Conservation (phyloP, 2,113 vertebrate species). For the Equus quagga region DNA sequence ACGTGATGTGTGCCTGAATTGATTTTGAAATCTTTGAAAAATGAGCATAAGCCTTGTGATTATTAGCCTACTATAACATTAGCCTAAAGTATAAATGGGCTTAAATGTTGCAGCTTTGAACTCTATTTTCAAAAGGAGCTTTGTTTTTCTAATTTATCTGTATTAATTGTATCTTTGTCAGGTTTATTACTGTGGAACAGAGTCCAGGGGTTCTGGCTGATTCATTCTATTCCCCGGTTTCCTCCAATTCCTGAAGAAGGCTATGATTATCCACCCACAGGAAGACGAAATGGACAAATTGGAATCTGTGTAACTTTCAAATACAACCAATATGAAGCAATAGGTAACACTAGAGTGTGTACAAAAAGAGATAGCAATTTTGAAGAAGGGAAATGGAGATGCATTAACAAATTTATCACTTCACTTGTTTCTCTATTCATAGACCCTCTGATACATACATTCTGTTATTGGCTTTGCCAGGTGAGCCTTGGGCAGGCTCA, state of each 20-base stretch:
- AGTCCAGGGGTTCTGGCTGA: constrained; percentile 94
- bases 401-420: neutral
- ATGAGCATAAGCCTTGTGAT: neutral
- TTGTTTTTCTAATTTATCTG: constrained; percentile 33
- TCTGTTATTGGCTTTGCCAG: neutral
- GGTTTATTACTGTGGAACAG: constrained; percentile 92
- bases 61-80: neutral
- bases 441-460: neutral
- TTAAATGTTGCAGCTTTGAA: constrained; percentile 36
- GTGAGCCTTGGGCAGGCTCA: neutral
- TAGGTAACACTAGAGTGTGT: constrained; percentile 86
- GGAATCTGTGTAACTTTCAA: constrained; percentile 92
- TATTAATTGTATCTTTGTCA: constrained; percentile 79
- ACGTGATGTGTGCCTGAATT: neutral
- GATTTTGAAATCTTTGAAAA: constrained; percentile 50
- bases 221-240: constrained; percentile 94
- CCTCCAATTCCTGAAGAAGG: constrained; percentile 91
- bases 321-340: constrained; percentile 89
- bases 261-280: constrained; percentile 91
- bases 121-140: constrained; percentile 9
- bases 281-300: constrained; percentile 90
- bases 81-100: neutral
- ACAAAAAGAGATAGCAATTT: neutral
- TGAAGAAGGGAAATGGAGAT: neutral
- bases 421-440: neutral